Base-by-base conservation (phyloP, 2,113 vertebrate species). In the Lasiurus borealis region DNA sequence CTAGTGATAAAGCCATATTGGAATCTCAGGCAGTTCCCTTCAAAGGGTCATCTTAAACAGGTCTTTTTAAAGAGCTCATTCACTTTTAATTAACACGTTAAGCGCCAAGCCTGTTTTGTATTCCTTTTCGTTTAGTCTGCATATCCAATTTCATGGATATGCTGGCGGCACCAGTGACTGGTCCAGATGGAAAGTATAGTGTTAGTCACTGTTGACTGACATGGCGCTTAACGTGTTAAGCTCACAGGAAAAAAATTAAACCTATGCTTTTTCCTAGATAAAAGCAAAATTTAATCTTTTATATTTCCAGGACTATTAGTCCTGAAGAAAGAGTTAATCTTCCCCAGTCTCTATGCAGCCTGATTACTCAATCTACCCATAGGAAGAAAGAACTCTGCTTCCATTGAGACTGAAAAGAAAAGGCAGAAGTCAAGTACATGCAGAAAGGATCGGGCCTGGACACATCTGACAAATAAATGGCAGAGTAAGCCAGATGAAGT, bases 261-360 rank as follows among this genome's bases (percentile, higher is more conserved):
- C 27, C 13, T 75, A 34, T 12, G 52, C 54, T 80, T 82, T 88
- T 94, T 95, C 90, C 88, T 75, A 57, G 18, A 90, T 62, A 72
- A 90, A 90, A 90, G 72, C 44, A 54, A 88, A 89, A 54, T 90
- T 57, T 92, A 59, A 57, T 48, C 73, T 88, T 93, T 95, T 82
- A 64, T 72, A 92, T 54, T 90, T 31, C 90, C 34, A 82, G 59
- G 25, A 81, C 8, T 57, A 48, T 36, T 1, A 8, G 71, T 92
- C 9, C 40, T 85, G n/a, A 81, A 93, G 73, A 81, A n/a, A 71
- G 90, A 82, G 75, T 88, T 90, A 50, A 90, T 69, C 66, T 83
- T 40, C 15, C 46, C 59, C 34, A 90, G 66, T n/a, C n/a, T n/a
- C n/a, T 81, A 0, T 90, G 85, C 11, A n/a, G 64, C 64, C 48